Evolutionary conservation across 2,797 vertebrate genomes (phyloP), one percentile per base, ranked within the genome.

Genomic region (Hyperoplus immaculatus): DNA sequence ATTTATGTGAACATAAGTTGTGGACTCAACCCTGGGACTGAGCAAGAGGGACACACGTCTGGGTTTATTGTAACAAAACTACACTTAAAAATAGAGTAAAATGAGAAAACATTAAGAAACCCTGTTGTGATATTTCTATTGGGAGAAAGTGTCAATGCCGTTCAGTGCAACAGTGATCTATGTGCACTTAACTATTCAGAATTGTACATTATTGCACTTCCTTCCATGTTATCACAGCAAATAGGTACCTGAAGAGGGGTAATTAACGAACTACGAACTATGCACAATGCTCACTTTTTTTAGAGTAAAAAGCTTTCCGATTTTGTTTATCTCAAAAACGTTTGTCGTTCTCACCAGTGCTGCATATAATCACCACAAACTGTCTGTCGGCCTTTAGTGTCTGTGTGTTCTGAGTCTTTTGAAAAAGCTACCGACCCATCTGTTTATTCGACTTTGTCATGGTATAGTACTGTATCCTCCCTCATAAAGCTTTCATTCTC

Each of bases 221-320:
- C 93, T 94, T 95, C 90, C 91, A 93, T 93, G 88, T 90, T 94
- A 88, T 94, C 93, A 94, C 94, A 93, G 92, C 94, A 90, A 94
- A 90, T 93, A 94, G 92, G 90, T 84, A 90, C 83, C 87, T 88
- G 84, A 84, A 75, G 90, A 94, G 85, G 86, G 88, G 84, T 91
- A 91, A 92, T 89, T 89, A 93, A 91, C 78, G 63, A 94, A 94
- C 95, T 93, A 93, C 82, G 90, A 96, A 95, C 95, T 96, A 96
- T 96, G 95, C 95, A 96, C 95, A 96, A 95, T 88, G 94, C 91
- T 95, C 94, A 95, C 93, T 94, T 94, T 95, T 94, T 95, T 93
- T 94, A 93, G 92, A 94, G 85, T 91, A 89, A 93, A 93, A 95
- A 93, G 92, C 91, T 92, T 94, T 94, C 88, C 68, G 77, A 83